Evolutionary conservation across 2,888 invertebrate genomes (phyloP).

Genomic region (Hedya salicella): DNA sequence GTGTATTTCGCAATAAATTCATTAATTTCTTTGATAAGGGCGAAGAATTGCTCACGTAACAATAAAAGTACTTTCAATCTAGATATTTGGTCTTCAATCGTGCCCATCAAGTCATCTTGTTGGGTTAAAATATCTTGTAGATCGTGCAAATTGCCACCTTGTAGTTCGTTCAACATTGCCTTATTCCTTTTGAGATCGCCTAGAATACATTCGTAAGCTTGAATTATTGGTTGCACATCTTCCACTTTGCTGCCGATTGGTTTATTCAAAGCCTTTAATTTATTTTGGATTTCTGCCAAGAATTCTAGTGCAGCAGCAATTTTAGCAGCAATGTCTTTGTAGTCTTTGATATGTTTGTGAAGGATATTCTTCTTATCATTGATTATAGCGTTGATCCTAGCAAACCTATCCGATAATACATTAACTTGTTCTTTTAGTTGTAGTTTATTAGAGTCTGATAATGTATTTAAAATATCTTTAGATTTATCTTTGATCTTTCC

Average conservation of each 20-base stretch:
- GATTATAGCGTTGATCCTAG: constrained; percentile 89
- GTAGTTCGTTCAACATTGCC: constrained; percentile 90
- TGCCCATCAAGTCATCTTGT: constrained; percentile 93
- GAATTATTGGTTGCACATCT: constrained; percentile 93
- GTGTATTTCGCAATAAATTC: constrained; percentile 95
- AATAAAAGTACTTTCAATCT: constrained; percentile 91
- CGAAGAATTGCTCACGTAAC: constrained; percentile 94
- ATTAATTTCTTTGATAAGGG: constrained; percentile 93
- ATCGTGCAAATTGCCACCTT: constrained; percentile 91
- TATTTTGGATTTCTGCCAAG: constrained; percentile 92
- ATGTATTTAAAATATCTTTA: constrained; percentile 90
- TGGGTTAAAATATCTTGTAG: constrained; percentile 91
- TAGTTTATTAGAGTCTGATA: constrained; percentile 94
- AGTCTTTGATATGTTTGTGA: constrained; percentile 91
- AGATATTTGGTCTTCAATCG: constrained; percentile 94
- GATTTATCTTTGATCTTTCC: constrained; percentile 91
- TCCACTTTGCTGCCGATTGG: constrained; percentile 95
- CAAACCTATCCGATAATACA: constrained; percentile 91
- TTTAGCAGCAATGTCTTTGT: constrained; percentile 91
- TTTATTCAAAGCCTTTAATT: constrained; percentile 92
- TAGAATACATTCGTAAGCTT: constrained; percentile 91
- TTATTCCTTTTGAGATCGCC: constrained; percentile 92
- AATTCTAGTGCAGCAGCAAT: constrained; percentile 92
- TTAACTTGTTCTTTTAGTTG: constrained; percentile 92
- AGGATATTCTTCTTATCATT: constrained; percentile 90